A percentile compares a stretch with the other conserved stretches of the same genome.
Conservation (phyloP, 2,888 invertebrate species). For the Pycnomerus fuliginosus region DNA sequence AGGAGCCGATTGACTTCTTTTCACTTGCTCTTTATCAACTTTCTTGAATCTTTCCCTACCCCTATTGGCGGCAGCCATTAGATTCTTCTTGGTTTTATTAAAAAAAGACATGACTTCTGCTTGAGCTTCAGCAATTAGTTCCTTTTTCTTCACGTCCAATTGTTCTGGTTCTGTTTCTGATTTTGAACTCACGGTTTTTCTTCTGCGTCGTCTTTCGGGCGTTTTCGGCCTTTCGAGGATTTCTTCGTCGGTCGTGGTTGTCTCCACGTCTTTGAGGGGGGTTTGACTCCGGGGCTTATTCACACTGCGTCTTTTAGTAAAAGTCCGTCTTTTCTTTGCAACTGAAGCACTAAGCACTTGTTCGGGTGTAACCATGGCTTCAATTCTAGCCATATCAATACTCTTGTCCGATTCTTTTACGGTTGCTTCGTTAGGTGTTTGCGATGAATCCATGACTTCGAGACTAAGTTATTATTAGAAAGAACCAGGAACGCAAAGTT, state of each 20-base stretch:
- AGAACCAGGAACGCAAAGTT: conserved; percentile 5
- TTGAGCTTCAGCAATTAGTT: conserved; percentile 40
- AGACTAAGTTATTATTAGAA: conserved; percentile 47
- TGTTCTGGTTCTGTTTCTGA: conserved; percentile 4
- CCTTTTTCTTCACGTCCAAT: conserved; percentile 29
- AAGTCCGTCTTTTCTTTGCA: conserved; percentile 61
- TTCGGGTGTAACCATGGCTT: conserved; percentile 50
- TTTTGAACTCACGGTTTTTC: conserved; percentile 9
- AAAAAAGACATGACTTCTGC: conserved; percentile 40
- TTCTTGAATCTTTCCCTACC: conserved; percentile 39
- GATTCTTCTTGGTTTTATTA: conserved; percentile 46
- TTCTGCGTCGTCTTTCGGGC: conserved; percentile 43
- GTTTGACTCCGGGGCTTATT: conserved; percentile 63
- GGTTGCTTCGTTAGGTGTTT: conserved; percentile 35
- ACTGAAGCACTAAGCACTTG: conserved; percentile 58
- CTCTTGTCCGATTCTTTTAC: conserved; percentile 21
- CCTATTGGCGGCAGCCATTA: conserved; percentile 36
- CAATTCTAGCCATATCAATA: conserved; percentile 36
- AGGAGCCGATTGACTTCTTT: conserved; percentile 61
- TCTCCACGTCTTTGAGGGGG: conserved; percentile 55
- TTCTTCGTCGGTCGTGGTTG: conserved; percentile 49
- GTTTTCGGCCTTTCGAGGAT: conserved; percentile 39
- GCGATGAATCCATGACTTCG: conserved; percentile 45
- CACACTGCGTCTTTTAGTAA: conserved; percentile 59
- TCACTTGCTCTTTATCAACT: conserved; percentile 43